These are phyloP conservation scores for Ophioninae sp. DNA, from an alignment of 2,888 invertebrate genomes.

Conservation along the genomic window DNA sequence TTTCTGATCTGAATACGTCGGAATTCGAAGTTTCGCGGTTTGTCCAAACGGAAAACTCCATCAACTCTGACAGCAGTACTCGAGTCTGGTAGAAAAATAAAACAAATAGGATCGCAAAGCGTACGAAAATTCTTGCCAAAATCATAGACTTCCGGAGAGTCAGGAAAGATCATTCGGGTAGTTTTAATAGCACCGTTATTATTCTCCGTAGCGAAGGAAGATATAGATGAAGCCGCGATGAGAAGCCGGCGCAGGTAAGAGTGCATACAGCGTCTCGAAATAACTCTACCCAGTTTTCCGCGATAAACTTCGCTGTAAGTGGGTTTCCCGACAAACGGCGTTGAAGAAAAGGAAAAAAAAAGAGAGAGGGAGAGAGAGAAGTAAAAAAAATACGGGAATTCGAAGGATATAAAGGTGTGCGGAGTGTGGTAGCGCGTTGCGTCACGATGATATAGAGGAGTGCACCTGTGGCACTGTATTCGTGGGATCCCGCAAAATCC, in stretches of 20 bases:
- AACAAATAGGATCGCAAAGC: not conserved
- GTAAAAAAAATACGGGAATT: slow-evolving; percentile 1
- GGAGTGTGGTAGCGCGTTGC: not conserved
- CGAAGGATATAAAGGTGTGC: not conserved
- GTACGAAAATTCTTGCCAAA: not conserved
- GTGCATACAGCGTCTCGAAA: slow-evolving; percentile 21
- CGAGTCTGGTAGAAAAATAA: too few relatives aligned
- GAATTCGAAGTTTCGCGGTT: too few relatives aligned
- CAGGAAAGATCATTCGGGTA: not conserved
- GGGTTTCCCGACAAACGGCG: slow-evolving; percentile 49
- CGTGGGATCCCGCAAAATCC: slow-evolving; percentile 25
- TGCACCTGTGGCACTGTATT: slow-evolving; percentile 30
- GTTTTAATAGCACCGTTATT: not conserved
- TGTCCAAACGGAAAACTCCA: not conserved
- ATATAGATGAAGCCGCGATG: slow-evolving; percentile 2
- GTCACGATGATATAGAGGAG: not conserved
- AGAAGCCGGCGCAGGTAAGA: not conserved
- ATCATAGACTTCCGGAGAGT: not conserved
- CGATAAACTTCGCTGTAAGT: slow-evolving; percentile 55
- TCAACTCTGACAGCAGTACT: not conserved
- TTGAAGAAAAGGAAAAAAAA: not conserved
- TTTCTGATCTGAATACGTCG: not conserved
- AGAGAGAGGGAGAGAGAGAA: too few relatives aligned
- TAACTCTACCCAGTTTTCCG: slow-evolving; percentile 34
- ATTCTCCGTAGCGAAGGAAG: not conserved